Base-by-base conservation (phyloP, 2,113 vertebrate genomes). In the Brachionichthys hirsutus region DNA sequence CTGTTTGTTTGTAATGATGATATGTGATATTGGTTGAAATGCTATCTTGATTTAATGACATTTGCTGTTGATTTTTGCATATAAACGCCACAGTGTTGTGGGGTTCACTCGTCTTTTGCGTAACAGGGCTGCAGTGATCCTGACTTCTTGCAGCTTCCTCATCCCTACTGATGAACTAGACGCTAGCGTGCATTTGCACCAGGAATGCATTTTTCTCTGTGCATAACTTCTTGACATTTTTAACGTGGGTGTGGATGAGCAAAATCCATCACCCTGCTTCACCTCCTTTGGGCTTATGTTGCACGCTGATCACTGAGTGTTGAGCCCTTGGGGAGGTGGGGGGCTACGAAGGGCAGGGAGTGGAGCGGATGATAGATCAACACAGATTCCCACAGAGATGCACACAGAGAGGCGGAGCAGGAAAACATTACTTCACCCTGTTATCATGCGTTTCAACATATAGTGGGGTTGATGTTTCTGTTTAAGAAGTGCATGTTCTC, bases 371-470 rank as follows among this genome's bases (percentile, higher is more conserved):
- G 51, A 56, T 17, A 17, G 14, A 51, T 67, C 58, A 72, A 48
- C 55, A 54, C 20, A 17, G 52, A 38, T 18, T 62, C 68, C 58
- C 18, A 49, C 52, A 46, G 44, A 62, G 54, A 52, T 64, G 71
- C 50, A 64, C 22, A 34, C 40, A 17, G 52, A 41, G 36, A 56
- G 6, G 22, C 42, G 18, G 20, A 45, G 19, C 20, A 22, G 45
- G 15, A 54, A 70, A 73, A 76, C 38, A 71, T 48, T 47, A 44
- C 43, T 56, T 64, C 54, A 16, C 11, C 14, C 36, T 56, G 17
- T 5, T 24, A 10, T 45, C 15, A 36, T 52, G 18, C 4, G 22
- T 58, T 59, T 56, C 19, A 53, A 20, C 15, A 19, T 5, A 2
- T 54, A 43, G 43, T 5, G 6, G 16, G 16, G 49, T 40, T 48